A percentile compares a stretch with the other conserved stretches of the same genome.
These are phyloP conservation scores for Dusona sp. DNA, from an alignment of 2,888 invertebrate species.

Conservation along the genomic window DNA sequence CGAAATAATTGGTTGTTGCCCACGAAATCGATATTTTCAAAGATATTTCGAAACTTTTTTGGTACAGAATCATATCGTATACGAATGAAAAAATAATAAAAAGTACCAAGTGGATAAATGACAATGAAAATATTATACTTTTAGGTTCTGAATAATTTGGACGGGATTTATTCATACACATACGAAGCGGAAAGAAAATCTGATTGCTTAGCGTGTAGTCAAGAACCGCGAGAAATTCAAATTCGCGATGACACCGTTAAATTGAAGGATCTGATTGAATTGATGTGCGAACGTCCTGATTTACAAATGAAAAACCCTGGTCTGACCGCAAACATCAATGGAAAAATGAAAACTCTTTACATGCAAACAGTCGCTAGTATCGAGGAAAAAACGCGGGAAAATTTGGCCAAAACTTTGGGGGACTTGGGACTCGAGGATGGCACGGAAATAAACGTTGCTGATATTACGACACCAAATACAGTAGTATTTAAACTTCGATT, in stretches of 20 bases:
- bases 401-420: constrained; percentile 93
- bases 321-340: constrained; percentile 92
- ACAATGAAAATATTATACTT: constrained; percentile 51
- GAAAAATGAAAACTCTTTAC: constrained; percentile 96
- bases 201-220: constrained; percentile 96
- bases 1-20: no score
- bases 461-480: constrained; percentile 94
- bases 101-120: background rate
- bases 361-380: constrained; percentile 97
- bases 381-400: constrained; percentile 94
- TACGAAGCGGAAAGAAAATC: constrained; percentile 95
- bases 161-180: constrained; percentile 98
- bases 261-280: constrained; percentile 93
- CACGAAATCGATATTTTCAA: no score
- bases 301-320: constrained; percentile 97
- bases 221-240: constrained; percentile 88
- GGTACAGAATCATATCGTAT: background rate
- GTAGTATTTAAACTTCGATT: constrained; percentile 91
- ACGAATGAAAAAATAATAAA: background rate
- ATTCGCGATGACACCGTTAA: constrained; percentile 89
- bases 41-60: no score
- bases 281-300: constrained; percentile 90
- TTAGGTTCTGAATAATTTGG: constrained; percentile 92
- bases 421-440: constrained; percentile 95
- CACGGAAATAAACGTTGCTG: constrained; percentile 95